phyloP scores from a whole-genome alignment of 2,797 vertebrate species.

The Acipenser oxyrinchus region DNA sequence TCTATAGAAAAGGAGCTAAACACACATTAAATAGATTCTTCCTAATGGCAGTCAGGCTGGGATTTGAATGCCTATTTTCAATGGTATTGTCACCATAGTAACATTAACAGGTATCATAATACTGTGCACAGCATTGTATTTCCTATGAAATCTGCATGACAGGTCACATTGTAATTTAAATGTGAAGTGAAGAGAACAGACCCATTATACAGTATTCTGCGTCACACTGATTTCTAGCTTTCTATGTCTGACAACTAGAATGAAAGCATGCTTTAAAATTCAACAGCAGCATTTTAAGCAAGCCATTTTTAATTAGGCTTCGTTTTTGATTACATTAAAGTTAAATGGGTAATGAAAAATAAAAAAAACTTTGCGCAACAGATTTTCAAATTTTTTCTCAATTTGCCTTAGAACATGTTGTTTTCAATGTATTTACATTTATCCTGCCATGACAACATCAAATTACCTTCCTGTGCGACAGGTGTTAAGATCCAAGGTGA shows the following conservation, averaged over 20 bases:
- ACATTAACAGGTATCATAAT: conserved; percentile 9
- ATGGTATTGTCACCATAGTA: conserved; percentile 7
- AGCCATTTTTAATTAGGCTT: neutral
- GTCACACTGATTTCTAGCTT: neutral
- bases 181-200: neutral
- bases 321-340: neutral
- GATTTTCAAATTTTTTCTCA: too few relatives aligned
- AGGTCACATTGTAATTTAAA: neutral
- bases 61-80: neutral
- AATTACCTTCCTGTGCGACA: neutral
- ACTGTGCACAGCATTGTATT: neutral
- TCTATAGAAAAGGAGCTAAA: too few relatives aligned
- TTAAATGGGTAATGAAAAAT: neutral
- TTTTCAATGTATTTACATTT: too few relatives aligned
- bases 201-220: neutral
- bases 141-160: conserved; percentile 5
- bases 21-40: too few relatives aligned
- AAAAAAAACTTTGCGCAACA: too few relatives aligned
- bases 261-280: neutral
- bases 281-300: too few relatives aligned
- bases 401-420: too few relatives aligned
- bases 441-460: too few relatives aligned
- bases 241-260: neutral
- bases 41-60: too few relatives aligned
- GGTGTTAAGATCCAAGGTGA: neutral